These are phyloP conservation scores for Pelodiscus sinensis DNA, from an alignment of 2,113 vertebrate genomes.

Conservation along the genomic window DNA sequence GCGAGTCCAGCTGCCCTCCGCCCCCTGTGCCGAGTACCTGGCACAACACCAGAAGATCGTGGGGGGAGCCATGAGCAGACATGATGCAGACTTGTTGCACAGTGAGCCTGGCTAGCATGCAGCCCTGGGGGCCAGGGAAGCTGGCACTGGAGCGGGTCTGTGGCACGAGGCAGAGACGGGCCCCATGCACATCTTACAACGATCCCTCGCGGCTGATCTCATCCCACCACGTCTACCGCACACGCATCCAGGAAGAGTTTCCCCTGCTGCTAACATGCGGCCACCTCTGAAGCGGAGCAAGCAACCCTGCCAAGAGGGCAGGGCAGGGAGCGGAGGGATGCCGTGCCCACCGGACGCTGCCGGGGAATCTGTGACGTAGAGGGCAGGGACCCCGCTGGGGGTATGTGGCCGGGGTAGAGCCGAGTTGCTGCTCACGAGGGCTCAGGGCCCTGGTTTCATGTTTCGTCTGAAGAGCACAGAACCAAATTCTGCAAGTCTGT, in stretches of 20 bases:
- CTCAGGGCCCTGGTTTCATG: too few relatives aligned
- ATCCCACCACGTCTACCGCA: neutral
- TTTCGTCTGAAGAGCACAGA: neutral
- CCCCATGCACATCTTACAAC: neutral
- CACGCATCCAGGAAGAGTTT: neutral
- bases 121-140: neutral
- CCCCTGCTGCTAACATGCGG: neutral
- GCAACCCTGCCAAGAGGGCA: neutral
- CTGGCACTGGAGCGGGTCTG: neutral
- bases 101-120: neutral
- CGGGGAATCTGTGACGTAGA: neutral
- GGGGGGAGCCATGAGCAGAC: neutral
- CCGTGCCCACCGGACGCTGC: neutral
- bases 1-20: neutral
- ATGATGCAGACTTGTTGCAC: neutral
- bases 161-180: neutral
- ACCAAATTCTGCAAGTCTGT: neutral
- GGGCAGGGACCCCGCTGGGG: too few relatives aligned
- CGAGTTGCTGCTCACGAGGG: neutral
- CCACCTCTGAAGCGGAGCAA: neutral
- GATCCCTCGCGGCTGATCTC: neutral
- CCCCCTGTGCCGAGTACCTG: neutral
- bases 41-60: neutral
- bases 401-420: too few relatives aligned
- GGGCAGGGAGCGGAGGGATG: neutral